Percentiles rank a stretch among this genome's conserved stretches.
Conservation (phyloP, 2,797 vertebrate species). For the Sebastes diaconus region DNA sequence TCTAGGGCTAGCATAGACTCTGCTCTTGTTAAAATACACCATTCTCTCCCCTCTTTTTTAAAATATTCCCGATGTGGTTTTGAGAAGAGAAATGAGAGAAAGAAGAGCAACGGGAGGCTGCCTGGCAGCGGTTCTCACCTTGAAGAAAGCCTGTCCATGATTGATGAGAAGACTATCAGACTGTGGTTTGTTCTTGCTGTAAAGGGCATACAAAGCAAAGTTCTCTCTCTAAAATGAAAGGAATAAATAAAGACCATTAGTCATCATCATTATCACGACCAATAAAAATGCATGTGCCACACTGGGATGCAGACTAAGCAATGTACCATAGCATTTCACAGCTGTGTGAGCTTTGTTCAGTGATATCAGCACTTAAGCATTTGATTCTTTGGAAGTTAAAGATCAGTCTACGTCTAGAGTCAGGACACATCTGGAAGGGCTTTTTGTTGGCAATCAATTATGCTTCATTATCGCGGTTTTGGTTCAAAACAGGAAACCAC, state of each 20-base stretch:
- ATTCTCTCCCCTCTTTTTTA: background rate
- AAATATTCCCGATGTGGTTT: background rate
- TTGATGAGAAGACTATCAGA: slow-evolving; percentile 83
- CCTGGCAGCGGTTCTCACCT: slow-evolving; percentile 69
- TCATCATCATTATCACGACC: background rate
- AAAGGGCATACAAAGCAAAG: slow-evolving; percentile 86
- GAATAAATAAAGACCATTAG: slow-evolving; percentile 23
- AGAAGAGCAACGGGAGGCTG: background rate
- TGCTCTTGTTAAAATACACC: background rate
- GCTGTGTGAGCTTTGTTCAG: background rate
- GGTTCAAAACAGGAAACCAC: slow-evolving; percentile 2
- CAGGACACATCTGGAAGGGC: slow-evolving; percentile 28
- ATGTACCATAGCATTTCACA: background rate
- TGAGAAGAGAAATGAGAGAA: background rate
- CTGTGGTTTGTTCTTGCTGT: slow-evolving; percentile 89
- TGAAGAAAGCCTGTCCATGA: slow-evolving; percentile 84
- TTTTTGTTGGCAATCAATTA: background rate
- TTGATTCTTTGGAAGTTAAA: background rate
- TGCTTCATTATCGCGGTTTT: background rate
- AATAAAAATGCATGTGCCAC: background rate
- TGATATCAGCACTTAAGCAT: background rate
- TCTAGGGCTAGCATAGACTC: background rate
- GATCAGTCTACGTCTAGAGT: too few species aligned
- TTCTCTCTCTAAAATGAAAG: slow-evolving; percentile 79
- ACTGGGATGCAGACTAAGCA: background rate